A percentile compares a stretch with the other conserved stretches of the same genome.
These are phyloP conservation scores for Edolisoma coerulescens DNA, from an alignment of 2,113 vertebrate species.

Conservation along the genomic window DNA sequence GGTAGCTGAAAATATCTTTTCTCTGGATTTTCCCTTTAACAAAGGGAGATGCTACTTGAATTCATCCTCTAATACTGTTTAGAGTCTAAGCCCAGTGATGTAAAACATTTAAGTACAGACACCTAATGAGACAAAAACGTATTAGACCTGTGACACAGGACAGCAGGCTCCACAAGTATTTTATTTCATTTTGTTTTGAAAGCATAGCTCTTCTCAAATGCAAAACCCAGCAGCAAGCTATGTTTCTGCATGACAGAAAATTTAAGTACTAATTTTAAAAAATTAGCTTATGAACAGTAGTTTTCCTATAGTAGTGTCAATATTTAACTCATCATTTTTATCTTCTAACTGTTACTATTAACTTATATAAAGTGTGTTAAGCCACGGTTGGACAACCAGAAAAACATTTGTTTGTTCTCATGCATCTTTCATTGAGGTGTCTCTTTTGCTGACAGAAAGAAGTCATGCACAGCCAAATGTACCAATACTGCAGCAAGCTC, in stretches of 20 bases:
- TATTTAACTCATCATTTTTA: not conserved
- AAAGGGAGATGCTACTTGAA: not conserved
- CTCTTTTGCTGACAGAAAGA: slow-evolving; percentile 8
- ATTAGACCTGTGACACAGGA: not conserved
- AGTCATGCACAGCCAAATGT: not conserved
- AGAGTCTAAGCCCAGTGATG: not conserved
- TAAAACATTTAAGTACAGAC: not conserved
- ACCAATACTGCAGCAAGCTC: not conserved
- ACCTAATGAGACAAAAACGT: not conserved
- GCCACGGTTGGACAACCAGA: not conserved
- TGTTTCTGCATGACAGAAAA: not conserved
- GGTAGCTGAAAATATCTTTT: not conserved
- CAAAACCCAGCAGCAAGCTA: not conserved
- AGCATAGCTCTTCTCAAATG: not conserved
- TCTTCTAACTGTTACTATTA: not conserved
- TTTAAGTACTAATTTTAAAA: not conserved
- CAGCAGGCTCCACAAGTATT: not conserved
- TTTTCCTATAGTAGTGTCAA: not conserved
- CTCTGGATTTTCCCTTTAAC: not conserved
- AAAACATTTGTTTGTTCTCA: slow-evolving; percentile 11
- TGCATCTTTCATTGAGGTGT: not conserved
- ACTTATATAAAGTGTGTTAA: not conserved
- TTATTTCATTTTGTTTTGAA: not conserved
- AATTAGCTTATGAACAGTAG: not conserved
- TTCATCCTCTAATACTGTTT: not conserved